phyloP scores from a whole-genome alignment of 2,113 vertebrate genomes.

The Neomonachus schauinslandi region DNA sequence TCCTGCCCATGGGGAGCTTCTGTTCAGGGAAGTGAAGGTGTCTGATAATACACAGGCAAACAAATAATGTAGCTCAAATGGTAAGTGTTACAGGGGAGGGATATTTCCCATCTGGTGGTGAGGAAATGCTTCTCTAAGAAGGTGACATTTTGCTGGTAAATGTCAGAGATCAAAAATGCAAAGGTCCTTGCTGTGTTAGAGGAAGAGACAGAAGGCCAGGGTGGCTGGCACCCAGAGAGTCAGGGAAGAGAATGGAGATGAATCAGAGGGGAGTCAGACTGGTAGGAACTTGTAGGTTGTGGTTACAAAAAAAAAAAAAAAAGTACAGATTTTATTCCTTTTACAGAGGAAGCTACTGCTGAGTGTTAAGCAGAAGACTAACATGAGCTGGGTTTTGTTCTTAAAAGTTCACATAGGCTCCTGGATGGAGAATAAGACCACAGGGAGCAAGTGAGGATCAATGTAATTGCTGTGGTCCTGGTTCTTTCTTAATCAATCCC shows the following conservation, averaged over 20 bases:
- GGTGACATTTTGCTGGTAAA: conserved; percentile 2
- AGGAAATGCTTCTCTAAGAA: conserved; percentile 32
- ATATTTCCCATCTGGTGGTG: neutral
- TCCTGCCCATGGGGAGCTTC: neutral
- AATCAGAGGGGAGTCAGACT: neutral
- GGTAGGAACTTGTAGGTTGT: neutral
- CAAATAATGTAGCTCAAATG: neutral
- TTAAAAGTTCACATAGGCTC: neutral
- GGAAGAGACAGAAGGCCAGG: neutral
- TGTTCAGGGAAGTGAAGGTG: neutral
- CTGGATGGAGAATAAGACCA: neutral
- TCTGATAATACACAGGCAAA: neutral
- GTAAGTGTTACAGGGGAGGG: neutral
- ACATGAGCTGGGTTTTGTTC: conserved; percentile 18
- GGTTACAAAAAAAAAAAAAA: neutral
- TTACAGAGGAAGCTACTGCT: neutral
- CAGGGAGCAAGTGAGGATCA: neutral
- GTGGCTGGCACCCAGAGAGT: neutral
- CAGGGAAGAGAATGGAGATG: neutral
- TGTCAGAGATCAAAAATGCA: neutral
- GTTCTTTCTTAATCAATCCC: neutral
- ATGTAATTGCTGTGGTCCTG: neutral
- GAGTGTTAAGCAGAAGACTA: neutral
- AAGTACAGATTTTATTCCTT: neutral
- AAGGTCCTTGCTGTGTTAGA: neutral